These are phyloP conservation scores for Melanchra persicariae DNA, from an alignment of 2,888 invertebrate genomes.

Conservation along the genomic window DNA sequence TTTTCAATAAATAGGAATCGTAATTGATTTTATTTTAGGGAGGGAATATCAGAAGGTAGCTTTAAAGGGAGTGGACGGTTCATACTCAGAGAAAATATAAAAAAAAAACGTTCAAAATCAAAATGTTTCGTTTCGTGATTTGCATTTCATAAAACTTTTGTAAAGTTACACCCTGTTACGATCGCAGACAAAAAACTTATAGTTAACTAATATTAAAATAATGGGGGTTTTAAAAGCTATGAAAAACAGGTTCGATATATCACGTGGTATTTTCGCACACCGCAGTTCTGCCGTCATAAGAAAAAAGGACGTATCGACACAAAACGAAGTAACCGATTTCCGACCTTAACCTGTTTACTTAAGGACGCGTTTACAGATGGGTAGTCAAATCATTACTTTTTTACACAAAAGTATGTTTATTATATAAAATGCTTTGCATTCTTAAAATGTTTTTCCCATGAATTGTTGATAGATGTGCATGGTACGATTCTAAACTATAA, in stretches of 20 bases:
- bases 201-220: slow-evolving; percentile 35
- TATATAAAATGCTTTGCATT: too few species aligned
- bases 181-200: slow-evolving; percentile 60
- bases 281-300: too few species aligned
- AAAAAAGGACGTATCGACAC: too few species aligned
- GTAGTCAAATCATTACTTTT: too few species aligned
- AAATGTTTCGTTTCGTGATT: neutral
- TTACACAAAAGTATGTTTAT: too few species aligned
- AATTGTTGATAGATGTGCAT: too few species aligned
- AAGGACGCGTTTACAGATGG: too few species aligned
- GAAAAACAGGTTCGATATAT: neutral
- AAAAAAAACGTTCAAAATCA: neutral
- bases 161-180: slow-evolving; percentile 50
- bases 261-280: neutral
- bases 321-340: too few species aligned
- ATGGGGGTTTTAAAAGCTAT: neutral
- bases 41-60: slow-evolving; percentile 31
- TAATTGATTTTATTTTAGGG: slow-evolving; percentile 1
- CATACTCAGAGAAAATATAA: slow-evolving; percentile 12
- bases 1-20: slow-evolving; percentile 27
- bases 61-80: slow-evolving; percentile 51
- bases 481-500: too few species aligned
- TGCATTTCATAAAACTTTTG: slow-evolving; percentile 30
- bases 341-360: too few species aligned
- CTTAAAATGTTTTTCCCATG: too few species aligned